phyloP scores from a whole-genome alignment of 2,888 invertebrate genomes.

The Sepioteuthis lessoniana region DNA sequence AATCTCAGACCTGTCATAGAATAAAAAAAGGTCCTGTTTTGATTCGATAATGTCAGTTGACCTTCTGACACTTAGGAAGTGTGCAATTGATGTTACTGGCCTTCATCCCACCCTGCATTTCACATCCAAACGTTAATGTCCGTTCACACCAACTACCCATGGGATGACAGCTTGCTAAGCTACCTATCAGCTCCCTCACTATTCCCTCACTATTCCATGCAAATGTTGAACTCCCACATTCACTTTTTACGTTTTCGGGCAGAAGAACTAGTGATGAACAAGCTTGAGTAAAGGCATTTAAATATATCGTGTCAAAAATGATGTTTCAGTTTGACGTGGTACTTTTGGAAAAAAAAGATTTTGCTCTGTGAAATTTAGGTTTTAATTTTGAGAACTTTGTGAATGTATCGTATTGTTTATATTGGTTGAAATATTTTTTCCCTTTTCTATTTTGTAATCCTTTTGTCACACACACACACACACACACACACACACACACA shows the following conservation, averaged over 20 bases:
- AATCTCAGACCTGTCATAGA: not conserved
- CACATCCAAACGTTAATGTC: not conserved
- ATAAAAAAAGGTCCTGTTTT: not conserved
- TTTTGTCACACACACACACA: too few species aligned
- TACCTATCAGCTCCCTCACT: not conserved
- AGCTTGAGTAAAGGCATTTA: too few species aligned
- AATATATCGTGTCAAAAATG: too few species aligned
- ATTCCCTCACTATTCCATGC: not conserved
- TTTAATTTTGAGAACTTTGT: not conserved
- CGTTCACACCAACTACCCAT: slow-evolving; percentile 6
- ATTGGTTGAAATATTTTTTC: not conserved
- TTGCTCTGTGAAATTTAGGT: too few species aligned
- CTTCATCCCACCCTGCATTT: slow-evolving; percentile 1
- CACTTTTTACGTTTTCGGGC: not conserved
- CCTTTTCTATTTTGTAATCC: too few species aligned
- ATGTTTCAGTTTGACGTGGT: too few species aligned
- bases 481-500: too few species aligned
- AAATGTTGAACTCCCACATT: not conserved
- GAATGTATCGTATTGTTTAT: not conserved
- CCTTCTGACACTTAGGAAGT: slow-evolving; percentile 20
- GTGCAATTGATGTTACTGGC: not conserved
- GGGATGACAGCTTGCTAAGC: not conserved
- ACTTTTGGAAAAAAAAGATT: too few species aligned
- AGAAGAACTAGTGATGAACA: too few species aligned
- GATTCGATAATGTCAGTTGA: slow-evolving; percentile 4